A percentile compares a stretch with the other conserved stretches of the same genome.
Evolutionary conservation across 1,140 invertebrate genomes (phyloP).

Genomic region (Rhagoletis pomonella): DNA sequence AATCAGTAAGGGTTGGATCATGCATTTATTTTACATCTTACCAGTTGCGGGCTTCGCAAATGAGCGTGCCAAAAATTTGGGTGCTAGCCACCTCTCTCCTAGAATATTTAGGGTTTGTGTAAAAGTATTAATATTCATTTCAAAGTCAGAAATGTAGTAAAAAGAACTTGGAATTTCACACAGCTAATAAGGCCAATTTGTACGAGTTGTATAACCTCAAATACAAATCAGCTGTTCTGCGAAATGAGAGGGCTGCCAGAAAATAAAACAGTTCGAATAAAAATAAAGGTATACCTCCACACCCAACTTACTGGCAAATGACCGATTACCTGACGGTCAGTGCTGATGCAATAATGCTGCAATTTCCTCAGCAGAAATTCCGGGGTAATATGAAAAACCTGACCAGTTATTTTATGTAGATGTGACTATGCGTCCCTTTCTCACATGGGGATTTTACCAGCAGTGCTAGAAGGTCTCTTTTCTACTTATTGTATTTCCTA

Average conservation of each 20-base stretch:
- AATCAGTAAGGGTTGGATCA: background rate
- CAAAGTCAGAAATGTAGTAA: background rate
- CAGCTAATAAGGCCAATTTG: background rate
- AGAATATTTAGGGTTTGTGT: conserved; percentile 58
- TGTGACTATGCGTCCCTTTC: no score
- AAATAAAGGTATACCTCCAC: no score
- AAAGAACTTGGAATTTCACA: background rate
- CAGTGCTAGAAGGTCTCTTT: no score
- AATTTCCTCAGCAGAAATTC: no score
- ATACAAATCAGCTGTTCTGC: conserved; percentile 24
- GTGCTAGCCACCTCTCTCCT: conserved; percentile 58
- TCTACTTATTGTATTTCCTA: no score
- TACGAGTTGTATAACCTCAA: conserved; percentile 34
- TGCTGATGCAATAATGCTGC: no score
- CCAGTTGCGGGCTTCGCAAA: conserved; percentile 66
- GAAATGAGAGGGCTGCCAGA: background rate
- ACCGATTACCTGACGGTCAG: no score
- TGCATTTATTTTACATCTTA: conserved; percentile 12
- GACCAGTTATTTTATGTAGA: no score
- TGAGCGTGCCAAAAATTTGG: conserved; percentile 57
- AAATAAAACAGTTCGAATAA: background rate
- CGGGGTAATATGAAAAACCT: no score
- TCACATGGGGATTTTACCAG: no score
- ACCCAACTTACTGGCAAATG: no score
- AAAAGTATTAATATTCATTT: conserved; percentile 60